Conservation (phyloP, 2,888 invertebrate genomes). For the Dasypogon diadema region DNA sequence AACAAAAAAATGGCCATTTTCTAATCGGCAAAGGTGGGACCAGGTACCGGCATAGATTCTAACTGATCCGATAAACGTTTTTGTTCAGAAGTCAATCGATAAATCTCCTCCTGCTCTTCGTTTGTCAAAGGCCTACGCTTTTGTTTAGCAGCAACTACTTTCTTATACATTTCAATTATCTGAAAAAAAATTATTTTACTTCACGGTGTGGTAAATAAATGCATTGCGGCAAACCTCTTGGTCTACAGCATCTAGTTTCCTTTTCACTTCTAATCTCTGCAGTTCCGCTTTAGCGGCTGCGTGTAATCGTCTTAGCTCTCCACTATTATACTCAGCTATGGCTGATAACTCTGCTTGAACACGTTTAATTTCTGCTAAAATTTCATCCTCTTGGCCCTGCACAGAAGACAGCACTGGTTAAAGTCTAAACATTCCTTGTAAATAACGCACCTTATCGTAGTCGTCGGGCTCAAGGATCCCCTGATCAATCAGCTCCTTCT, state of each 20-base stretch:
- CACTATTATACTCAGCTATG: slow-evolving; percentile 84
- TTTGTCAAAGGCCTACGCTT: slow-evolving; percentile 83
- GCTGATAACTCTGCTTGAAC: slow-evolving; percentile 85
- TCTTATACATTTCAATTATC: slow-evolving; percentile 87
- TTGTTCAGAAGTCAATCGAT: slow-evolving; percentile 78
- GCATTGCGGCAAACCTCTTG: slow-evolving; percentile 70
- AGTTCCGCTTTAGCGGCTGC: slow-evolving; percentile 83
- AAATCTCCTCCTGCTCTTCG: slow-evolving; percentile 85
- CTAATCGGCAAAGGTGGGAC: slow-evolving; percentile 52
- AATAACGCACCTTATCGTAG: slow-evolving; percentile 71
- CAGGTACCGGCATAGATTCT: slow-evolving; percentile 60
- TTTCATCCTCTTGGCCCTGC: slow-evolving; percentile 82
- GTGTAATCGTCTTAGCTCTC: slow-evolving; percentile 77
- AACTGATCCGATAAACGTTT: slow-evolving; percentile 67
- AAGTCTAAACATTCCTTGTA: too few relatives aligned
- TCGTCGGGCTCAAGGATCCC: slow-evolving; percentile 83
- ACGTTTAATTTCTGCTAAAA: slow-evolving; percentile 86
- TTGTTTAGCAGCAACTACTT: slow-evolving; percentile 81
- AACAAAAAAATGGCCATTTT: too few relatives aligned
- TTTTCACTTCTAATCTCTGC: slow-evolving; percentile 80
- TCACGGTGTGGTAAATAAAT: too few relatives aligned
- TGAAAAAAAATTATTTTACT: slow-evolving; percentile 57
- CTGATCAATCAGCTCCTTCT: slow-evolving; percentile 88
- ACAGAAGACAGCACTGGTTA: background rate
- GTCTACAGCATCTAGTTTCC: slow-evolving; percentile 80